Evolutionary conservation across 2,888 invertebrate genomes (phyloP).

Genomic region (Eumacrocentrus americanus): DNA sequence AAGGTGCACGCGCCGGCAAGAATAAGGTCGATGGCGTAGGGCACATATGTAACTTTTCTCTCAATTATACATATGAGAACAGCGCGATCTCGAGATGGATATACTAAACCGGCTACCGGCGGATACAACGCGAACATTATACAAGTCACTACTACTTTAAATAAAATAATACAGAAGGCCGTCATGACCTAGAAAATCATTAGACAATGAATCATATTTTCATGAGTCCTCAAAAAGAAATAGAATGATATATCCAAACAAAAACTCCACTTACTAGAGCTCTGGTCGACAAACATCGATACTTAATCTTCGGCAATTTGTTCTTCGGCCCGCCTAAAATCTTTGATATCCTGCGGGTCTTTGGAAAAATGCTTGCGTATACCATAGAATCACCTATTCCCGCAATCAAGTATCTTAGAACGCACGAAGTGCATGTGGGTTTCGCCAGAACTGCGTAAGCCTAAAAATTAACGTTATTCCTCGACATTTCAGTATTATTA

Average conservation of each 20-base stretch:
- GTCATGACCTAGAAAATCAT: conserved; percentile 68
- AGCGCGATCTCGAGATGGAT: conserved; percentile 64
- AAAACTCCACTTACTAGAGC: too few species aligned
- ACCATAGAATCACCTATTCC: conserved; percentile 76
- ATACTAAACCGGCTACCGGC: conserved; percentile 65
- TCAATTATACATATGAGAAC: conserved; percentile 71
- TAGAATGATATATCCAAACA: too few species aligned
- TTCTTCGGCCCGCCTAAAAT: conserved; percentile 77
- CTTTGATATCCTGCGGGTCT: conserved; percentile 78
- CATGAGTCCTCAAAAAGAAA: too few species aligned
- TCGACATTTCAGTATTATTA: too few species aligned
- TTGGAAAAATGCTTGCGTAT: conserved; percentile 76
- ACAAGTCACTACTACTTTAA: conserved; percentile 72
- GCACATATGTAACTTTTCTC: conserved; percentile 66
- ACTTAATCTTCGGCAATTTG: conserved; percentile 73
- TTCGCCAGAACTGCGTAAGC: conserved; percentile 70
- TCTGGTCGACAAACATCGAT: conserved; percentile 69
- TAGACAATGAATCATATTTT: too few species aligned
- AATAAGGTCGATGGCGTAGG: conserved; percentile 74
- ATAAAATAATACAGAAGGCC: conserved; percentile 68
- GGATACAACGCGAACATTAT: conserved; percentile 68
- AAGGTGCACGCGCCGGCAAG: conserved; percentile 76
- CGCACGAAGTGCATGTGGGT: conserved; percentile 67
- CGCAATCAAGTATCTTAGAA: conserved; percentile 66
- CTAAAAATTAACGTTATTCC: conserved; percentile 28